Evolutionary conservation across 1,140 invertebrate genomes (phyloP).

Genomic region (Aphidius ervi): DNA sequence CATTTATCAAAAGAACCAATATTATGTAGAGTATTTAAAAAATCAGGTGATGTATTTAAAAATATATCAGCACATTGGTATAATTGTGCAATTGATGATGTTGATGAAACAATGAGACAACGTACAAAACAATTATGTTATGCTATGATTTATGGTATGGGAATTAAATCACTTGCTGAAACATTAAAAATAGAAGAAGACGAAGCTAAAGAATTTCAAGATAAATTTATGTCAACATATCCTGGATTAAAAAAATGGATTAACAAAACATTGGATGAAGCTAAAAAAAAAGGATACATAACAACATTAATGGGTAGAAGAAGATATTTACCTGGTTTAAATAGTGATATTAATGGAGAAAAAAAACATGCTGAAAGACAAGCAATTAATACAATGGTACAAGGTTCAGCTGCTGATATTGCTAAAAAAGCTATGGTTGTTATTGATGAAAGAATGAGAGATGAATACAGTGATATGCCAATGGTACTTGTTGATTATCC

Average conservation of each 20-base stretch:
- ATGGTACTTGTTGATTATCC: constrained; percentile 35
- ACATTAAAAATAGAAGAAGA: constrained; percentile 74
- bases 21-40: constrained; percentile 67
- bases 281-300: constrained; percentile 71
- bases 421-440: constrained; percentile 85
- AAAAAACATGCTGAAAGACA: constrained; percentile 89
- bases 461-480: constrained; percentile 32
- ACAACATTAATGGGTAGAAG: constrained; percentile 77
- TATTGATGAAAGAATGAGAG: constrained; percentile 60
- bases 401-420: constrained; percentile 94
- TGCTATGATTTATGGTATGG: constrained; percentile 98
- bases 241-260: constrained; percentile 70
- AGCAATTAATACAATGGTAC: constrained; percentile 90
- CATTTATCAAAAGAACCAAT: constrained; percentile 81
- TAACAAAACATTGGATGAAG: constrained; percentile 63
- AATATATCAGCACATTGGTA: constrained; percentile 83
- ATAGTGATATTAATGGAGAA: constrained; percentile 57
- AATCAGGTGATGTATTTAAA: constrained; percentile 80
- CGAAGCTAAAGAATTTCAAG: constrained; percentile 76
- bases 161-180: constrained; percentile 77
- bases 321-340: constrained; percentile 76
- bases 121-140: constrained; percentile 93
- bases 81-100: constrained; percentile 58
- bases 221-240: constrained; percentile 80
- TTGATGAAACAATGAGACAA: constrained; percentile 72